Base-by-base conservation (phyloP, 2,888 invertebrate genomes). In the Dendrolimus houi region DNA sequence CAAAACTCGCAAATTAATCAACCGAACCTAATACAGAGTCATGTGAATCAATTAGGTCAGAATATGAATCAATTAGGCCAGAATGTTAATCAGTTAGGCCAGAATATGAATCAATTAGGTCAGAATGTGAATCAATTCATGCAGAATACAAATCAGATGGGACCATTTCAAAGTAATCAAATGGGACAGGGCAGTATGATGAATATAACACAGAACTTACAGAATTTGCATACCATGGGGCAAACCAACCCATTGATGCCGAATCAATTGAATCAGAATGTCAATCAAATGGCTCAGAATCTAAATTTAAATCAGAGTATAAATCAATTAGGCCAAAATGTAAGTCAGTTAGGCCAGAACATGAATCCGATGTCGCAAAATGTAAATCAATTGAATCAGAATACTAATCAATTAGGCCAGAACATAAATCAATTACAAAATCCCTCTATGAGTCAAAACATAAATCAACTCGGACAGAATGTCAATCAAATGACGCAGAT, bases 261-360 rank as follows among this genome's bases (percentile, higher is more conserved):
- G 52, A 71, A 67, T 59, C 77, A 72, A 55, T 67, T 78, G 64
- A 65, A 64, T 8, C 74, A 70, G 55, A 58, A 64, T 53, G 17
- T 70, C 9, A 75, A 73, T 14, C 74, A 74, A 13, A 67, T 77
- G 66, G 65, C 64, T 7, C 74, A 71, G 41, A 69, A 66, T 41
- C 56, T 58, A 8, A 67, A 67, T 55, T 77, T 75, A 66, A 72
- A 85, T 61, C 78, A 81, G 0, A 88, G 87, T 54, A 85, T 87
- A 0, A 81, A 80, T 56, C 85, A 84, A 64, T 85, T 83, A 68
- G 77, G 75, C 0, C 72, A 75, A 0, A 82, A 61, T 60, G 55
- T 13, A 9, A 61, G 56, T 41, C 64, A 62, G 12, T 59, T 63
- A 56, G 55, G 57, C 9, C 61, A 60, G 17, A 62, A 61, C 58